Percentiles rank a stretch among this genome's conserved stretches.
phyloP scores from a whole-genome alignment of 2,888 invertebrate genomes.

The Napeogenes sylphis region DNA sequence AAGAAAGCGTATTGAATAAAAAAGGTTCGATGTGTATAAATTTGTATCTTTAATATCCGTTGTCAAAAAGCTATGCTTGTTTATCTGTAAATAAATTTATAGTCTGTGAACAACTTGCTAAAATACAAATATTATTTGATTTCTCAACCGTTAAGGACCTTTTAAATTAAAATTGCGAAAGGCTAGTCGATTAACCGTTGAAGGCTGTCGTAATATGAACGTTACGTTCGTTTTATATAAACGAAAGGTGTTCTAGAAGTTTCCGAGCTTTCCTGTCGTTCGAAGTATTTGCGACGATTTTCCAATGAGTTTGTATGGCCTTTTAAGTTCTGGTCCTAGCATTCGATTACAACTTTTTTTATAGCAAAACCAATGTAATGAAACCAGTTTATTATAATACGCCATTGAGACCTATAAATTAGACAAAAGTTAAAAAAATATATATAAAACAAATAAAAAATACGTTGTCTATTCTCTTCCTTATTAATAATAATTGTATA shows the following conservation, averaged over 20 bases:
- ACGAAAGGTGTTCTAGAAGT: constrained; percentile 52
- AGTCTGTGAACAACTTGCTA: background rate
- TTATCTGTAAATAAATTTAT: background rate
- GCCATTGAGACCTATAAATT: too few relatives aligned
- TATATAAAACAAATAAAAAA: too few relatives aligned
- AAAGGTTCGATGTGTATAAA: too few relatives aligned
- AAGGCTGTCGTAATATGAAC: constrained; percentile 27
- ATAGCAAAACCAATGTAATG: too few relatives aligned
- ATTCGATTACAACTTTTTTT: background rate
- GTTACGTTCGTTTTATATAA: constrained; percentile 41
- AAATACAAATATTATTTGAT: constrained; percentile 10
- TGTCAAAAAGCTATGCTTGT: background rate
- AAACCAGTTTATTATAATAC: too few relatives aligned
- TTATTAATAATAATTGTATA: background rate
- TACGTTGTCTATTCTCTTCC: background rate
- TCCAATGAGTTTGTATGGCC: constrained; percentile 38
- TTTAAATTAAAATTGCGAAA: constrained; percentile 26
- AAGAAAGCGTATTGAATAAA: too few relatives aligned
- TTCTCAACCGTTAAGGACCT: constrained; percentile 19
- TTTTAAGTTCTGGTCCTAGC: constrained; percentile 12
- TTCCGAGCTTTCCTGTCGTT: constrained; percentile 58
- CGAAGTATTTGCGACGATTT: constrained; percentile 37
- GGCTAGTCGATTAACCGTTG: constrained; percentile 19
- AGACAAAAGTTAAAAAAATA: too few relatives aligned
- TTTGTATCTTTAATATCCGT: background rate